Percentiles rank a stretch among this genome's conserved stretches.
phyloP scores from a whole-genome alignment of 2,888 invertebrate species.

The Drosophila diplacantha region DNA sequence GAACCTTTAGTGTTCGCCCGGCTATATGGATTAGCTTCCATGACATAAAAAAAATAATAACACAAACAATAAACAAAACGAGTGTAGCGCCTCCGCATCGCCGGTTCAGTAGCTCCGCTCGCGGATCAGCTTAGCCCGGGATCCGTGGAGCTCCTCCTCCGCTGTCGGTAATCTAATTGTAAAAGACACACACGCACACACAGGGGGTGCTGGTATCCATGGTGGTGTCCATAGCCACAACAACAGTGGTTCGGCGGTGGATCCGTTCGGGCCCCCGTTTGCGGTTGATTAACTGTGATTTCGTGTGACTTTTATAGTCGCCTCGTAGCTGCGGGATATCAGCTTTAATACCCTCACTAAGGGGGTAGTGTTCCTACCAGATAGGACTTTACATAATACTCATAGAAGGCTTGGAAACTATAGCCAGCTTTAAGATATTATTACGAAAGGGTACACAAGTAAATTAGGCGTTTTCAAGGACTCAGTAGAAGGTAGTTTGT shows the following conservation, averaged over 20 bases:
- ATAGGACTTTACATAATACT: background rate
- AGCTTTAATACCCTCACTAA: constrained; percentile 7
- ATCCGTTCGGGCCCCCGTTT: constrained; percentile 46
- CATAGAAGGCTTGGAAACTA: no score
- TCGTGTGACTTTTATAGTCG: constrained; percentile 58
- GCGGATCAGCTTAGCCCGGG: constrained; percentile 18
- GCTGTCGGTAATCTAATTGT: constrained; percentile 66
- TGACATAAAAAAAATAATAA: constrained; percentile 15
- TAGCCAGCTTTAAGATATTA: background rate
- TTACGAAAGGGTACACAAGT: no score
- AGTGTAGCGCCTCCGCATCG: constrained; percentile 59
- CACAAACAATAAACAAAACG: constrained; percentile 31
- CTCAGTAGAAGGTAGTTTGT: background rate
- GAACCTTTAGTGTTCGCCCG: constrained; percentile 52
- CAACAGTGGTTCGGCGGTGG: constrained; percentile 26
- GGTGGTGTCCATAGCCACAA: constrained; percentile 30
- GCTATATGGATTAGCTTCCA: constrained; percentile 31
- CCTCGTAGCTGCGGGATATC: constrained; percentile 33
- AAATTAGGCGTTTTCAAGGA: background rate
- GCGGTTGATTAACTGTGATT: constrained; percentile 67
- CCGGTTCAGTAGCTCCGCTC: constrained; percentile 26
- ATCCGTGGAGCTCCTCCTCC: constrained; percentile 29
- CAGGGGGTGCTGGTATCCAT: constrained; percentile 37
- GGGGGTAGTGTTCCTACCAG: background rate
- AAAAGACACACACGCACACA: constrained; percentile 47